Percentiles rank a stretch among this genome's conserved stretches.
phyloP scores from a whole-genome alignment of 2,797 vertebrate species.

The Anguilla anguilla region DNA sequence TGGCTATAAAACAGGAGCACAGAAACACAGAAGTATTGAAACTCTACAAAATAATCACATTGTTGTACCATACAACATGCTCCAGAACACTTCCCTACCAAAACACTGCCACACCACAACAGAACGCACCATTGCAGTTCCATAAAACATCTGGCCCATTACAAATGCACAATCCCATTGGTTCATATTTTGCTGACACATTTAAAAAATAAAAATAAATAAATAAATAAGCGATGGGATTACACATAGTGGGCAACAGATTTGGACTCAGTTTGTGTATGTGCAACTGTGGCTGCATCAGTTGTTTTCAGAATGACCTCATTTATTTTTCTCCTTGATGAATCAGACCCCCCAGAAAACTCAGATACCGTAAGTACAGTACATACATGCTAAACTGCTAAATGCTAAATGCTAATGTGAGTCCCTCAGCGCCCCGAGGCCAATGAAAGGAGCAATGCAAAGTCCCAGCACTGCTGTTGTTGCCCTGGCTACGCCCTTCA shows the following conservation, averaged over 20 bases:
- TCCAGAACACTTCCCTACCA: not conserved
- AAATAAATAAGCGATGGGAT: too few species aligned
- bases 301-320: conserved; percentile 12
- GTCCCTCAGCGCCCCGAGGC: not conserved
- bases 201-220: too few species aligned
- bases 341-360: conserved; percentile 5
- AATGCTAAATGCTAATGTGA: conserved; percentile 8
- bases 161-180: not conserved
- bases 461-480: conserved; percentile 2
- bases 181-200: too few species aligned
- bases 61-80: not conserved
- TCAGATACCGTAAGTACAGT: not conserved
- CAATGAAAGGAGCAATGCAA: not conserved
- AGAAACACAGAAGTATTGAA: not conserved
- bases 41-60: not conserved
- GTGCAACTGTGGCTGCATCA: not conserved
- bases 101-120: not conserved
- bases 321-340: not conserved
- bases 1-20: not conserved
- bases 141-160: not conserved
- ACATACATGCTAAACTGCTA: not conserved
- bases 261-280: not conserved
- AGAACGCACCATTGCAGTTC: not conserved
- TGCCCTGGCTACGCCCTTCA: conserved; percentile 19
- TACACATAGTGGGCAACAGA: not conserved